Evolutionary conservation across 2,113 vertebrate genomes (phyloP).

Genomic region (Cygnus atratus): DNA sequence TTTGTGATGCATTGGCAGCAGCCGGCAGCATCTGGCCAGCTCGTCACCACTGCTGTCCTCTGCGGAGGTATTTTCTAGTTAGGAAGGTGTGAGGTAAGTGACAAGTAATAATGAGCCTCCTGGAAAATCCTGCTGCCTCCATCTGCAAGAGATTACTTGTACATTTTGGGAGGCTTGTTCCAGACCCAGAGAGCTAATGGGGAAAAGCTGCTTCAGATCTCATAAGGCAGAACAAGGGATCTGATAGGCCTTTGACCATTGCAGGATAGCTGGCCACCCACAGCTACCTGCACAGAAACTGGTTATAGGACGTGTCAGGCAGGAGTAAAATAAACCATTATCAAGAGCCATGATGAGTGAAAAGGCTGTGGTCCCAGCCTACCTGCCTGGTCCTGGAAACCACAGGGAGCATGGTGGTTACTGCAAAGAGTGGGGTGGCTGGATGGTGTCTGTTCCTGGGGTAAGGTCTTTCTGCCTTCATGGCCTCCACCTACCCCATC

Average conservation of each 20-base stretch:
- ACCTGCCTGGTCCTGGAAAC: neutral
- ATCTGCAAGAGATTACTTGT: neutral
- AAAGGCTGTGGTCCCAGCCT: neutral
- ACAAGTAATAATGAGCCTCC: neutral
- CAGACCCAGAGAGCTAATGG: neutral
- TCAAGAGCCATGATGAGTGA: neutral
- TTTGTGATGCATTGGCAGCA: neutral
- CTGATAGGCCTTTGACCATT: neutral
- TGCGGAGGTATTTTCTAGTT: neutral
- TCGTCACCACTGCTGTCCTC: neutral
- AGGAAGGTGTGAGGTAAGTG: neutral
- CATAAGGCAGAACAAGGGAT: neutral
- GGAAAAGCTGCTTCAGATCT: neutral
- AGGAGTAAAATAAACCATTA: neutral
- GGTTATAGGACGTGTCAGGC: neutral
- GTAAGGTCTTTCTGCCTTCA: rapidly evolving
- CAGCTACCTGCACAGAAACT: neutral
- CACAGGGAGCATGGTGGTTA: neutral
- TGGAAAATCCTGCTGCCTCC: neutral
- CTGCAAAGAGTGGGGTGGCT: neutral
- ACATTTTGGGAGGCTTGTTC: neutral
- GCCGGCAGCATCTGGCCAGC: neutral
- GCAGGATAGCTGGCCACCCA: neutral
- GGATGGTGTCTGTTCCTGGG: neutral
- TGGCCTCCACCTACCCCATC: neutral